A percentile compares a stretch with the other conserved stretches of the same genome.
Evolutionary conservation across 2,797 vertebrate species (phyloP).

Genomic region (Rhincodon typus): DNA sequence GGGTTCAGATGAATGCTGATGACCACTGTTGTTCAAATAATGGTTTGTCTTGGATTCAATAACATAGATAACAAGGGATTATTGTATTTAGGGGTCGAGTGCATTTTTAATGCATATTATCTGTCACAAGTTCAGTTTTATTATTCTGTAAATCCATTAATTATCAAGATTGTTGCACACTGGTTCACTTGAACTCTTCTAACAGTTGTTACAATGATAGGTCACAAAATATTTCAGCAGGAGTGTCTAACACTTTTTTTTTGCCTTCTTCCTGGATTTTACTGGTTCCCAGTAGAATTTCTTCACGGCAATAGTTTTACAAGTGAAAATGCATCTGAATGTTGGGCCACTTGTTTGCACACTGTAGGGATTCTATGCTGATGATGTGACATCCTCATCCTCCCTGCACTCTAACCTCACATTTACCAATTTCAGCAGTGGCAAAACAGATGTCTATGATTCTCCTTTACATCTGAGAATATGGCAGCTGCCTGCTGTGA

Average conservation of each 20-base stretch:
- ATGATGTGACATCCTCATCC: no score
- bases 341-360: background rate
- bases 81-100: background rate
- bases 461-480: no score
- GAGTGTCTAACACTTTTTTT: background rate
- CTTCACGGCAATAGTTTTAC: background rate
- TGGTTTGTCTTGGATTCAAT: background rate
- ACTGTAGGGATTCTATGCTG: no score
- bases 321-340: background rate
- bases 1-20: background rate
- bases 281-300: background rate
- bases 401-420: no score
- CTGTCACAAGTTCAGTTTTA: background rate
- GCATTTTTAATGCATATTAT: background rate
- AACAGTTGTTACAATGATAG: background rate
- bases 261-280: background rate
- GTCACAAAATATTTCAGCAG: conserved; percentile 8
- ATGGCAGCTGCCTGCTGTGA: no score
- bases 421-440: no score
- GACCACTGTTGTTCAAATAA: background rate
- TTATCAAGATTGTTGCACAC: background rate
- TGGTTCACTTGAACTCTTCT: background rate
- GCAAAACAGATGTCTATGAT: no score
- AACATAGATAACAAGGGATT: background rate
- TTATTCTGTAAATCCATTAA: background rate